phyloP scores from a whole-genome alignment of 2,113 vertebrate genomes.

The Coryphaenoides rupestris region DNA sequence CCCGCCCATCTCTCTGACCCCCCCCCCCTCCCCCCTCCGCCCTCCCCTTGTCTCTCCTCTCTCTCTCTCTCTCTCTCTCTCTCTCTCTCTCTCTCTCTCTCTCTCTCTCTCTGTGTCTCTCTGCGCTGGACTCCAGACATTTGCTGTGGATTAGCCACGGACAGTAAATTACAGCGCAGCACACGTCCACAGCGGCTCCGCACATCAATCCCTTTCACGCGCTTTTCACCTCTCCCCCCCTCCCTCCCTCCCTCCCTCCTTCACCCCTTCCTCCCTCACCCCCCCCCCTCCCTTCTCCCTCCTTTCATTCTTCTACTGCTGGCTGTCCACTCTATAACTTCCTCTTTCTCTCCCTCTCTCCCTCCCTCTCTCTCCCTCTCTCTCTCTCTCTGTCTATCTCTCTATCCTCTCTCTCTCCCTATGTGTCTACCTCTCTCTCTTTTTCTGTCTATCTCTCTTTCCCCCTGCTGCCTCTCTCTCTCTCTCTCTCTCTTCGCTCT shows the following conservation, averaged over 20 bases:
- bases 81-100: constrained; percentile 15
- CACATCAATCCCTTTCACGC: constrained; percentile 64
- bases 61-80: constrained; percentile 41
- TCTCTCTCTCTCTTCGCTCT: constrained; percentile 47
- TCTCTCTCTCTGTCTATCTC: constrained; percentile 32
- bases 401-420: constrained; percentile 27
- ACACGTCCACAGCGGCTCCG: constrained; percentile 66
- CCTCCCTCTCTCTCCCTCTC: constrained; percentile 11
- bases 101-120: neutral
- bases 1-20: constrained; percentile 53
- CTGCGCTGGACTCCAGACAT: constrained; percentile 61
- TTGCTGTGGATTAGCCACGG: constrained; percentile 77
- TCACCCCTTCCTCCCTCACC: constrained; percentile 29
- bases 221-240: constrained; percentile 36
- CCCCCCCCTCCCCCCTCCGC: constrained; percentile 13
- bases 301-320: constrained; percentile 47
- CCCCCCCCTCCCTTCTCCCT: constrained; percentile 6
- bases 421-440: neutral
- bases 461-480: constrained; percentile 7
- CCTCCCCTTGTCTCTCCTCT: constrained; percentile 5
- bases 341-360: constrained; percentile 56
- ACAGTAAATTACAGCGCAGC: constrained; percentile 74
- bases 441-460: neutral
- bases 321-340: constrained; percentile 7
- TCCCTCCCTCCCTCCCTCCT: constrained; percentile 24